Evolutionary conservation across 2,888 invertebrate genomes (phyloP).

Genomic region (Timandra comae): DNA sequence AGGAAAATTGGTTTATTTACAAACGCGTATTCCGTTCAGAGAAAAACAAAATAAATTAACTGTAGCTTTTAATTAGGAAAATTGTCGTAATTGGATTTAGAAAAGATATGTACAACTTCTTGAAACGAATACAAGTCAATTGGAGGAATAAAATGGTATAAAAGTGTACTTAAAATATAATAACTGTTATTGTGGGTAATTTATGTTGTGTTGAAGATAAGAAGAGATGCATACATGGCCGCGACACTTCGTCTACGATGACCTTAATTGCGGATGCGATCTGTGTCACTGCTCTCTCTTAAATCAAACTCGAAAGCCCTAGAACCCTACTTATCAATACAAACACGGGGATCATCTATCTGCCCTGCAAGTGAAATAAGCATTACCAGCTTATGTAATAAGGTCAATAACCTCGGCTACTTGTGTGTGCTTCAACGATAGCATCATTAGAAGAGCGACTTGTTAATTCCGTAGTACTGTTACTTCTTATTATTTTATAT

Average conservation of each 20-base stretch:
- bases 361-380: conserved; percentile 50
- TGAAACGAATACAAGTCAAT: too few relatives aligned
- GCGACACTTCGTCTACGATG: conserved; percentile 58
- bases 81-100: too few relatives aligned
- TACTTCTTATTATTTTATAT: conserved; percentile 32
- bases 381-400: conserved; percentile 55
- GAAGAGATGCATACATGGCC: conserved; percentile 19
- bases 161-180: conserved; percentile 21
- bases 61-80: too few relatives aligned
- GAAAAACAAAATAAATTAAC: too few relatives aligned
- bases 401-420: conserved; percentile 55
- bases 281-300: conserved; percentile 71
- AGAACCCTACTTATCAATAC: conserved; percentile 62
- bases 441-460: conserved; percentile 37
- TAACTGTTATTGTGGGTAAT: conserved; percentile 1
- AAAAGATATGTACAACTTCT: too few relatives aligned
- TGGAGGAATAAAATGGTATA: too few relatives aligned
- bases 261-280: conserved; percentile 64
- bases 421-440: conserved; percentile 44
- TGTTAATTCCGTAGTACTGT: conserved; percentile 26
- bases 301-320: conserved; percentile 72
- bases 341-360: conserved; percentile 45
- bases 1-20: too few relatives aligned
- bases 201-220: not conserved
- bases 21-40: too few relatives aligned